Evolutionary conservation across 1,140 invertebrate species (phyloP).

Genomic region (Battus philenor): DNA sequence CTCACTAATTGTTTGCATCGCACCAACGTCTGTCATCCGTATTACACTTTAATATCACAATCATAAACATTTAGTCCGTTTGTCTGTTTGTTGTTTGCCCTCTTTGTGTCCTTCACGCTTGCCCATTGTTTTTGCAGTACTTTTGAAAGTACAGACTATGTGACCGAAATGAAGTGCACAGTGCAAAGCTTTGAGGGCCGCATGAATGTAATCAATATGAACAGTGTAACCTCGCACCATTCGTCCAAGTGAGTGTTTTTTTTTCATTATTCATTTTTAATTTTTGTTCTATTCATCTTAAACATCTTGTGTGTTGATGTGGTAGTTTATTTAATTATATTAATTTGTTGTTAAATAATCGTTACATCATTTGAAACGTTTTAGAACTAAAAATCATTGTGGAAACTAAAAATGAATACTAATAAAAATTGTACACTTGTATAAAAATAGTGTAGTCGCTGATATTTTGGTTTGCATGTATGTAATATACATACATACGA

Average conservation of each 20-base stretch:
- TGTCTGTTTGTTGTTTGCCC: conserved; percentile 14
- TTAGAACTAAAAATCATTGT: too few species aligned
- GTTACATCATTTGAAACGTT: too few species aligned
- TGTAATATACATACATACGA: too few species aligned
- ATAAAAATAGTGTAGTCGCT: too few species aligned
- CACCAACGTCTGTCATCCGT: conserved; percentile 2
- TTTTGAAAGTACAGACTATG: conserved; percentile 72
- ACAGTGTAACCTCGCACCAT: conserved; percentile 56
- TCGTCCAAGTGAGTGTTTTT: conserved; percentile 59
- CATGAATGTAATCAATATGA: conserved; percentile 67
- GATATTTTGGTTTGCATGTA: too few species aligned
- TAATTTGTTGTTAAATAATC: too few species aligned
- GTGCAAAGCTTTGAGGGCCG: conserved; percentile 66
- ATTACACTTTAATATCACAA: conserved; percentile 8
- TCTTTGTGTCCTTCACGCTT: conserved; percentile 44
- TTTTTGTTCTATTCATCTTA: conserved; percentile 23
- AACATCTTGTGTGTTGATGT: neutral
- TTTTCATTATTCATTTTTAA: conserved; percentile 12
- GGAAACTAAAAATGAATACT: too few species aligned
- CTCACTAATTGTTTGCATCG: conserved; percentile 28
- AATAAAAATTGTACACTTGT: too few species aligned
- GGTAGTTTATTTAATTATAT: too few species aligned
- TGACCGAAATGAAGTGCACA: conserved; percentile 69
- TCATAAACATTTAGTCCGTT: conserved; percentile 8
- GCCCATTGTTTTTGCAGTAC: conserved; percentile 68